Evolutionary conservation across 2,113 vertebrate species (phyloP).

Genomic region (Arizona elegans): DNA sequence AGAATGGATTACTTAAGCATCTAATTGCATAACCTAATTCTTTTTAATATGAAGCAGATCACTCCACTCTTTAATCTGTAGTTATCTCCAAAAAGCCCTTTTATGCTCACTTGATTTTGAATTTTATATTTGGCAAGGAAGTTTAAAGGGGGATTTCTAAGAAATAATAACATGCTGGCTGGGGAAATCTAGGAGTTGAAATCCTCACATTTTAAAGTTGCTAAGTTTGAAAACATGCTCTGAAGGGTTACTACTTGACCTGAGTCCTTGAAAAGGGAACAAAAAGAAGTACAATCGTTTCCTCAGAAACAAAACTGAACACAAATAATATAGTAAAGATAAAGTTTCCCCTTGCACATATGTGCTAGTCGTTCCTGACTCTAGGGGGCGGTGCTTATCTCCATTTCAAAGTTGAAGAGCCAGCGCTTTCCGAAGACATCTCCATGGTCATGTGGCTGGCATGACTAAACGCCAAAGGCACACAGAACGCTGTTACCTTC

Average conservation of each 20-base stretch:
- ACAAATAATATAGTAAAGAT: neutral
- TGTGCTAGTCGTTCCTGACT: too few species aligned
- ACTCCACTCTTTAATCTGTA: neutral
- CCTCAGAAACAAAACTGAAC: neutral
- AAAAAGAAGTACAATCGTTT: neutral
- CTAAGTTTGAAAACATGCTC: neutral
- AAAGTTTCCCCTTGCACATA: too few species aligned
- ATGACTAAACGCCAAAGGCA: too few species aligned
- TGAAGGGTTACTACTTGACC: neutral
- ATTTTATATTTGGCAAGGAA: neutral
- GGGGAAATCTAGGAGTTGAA: neutral
- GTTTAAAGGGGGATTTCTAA: neutral
- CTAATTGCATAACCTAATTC: neutral
- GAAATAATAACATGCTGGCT: neutral
- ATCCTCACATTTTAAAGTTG: neutral
- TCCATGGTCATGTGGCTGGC: too few species aligned
- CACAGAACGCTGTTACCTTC: too few species aligned
- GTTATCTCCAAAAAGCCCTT: neutral
- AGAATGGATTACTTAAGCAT: neutral
- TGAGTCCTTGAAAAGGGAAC: neutral
- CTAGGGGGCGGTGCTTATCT: too few species aligned
- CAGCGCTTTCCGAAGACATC: too few species aligned
- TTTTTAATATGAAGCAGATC: neutral
- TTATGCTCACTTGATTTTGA: neutral
- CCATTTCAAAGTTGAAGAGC: too few species aligned